Evolutionary conservation across 2,113 vertebrate genomes (phyloP), one percentile per base, ranked within the genome.

Genomic region (Chitala chitala): DNA sequence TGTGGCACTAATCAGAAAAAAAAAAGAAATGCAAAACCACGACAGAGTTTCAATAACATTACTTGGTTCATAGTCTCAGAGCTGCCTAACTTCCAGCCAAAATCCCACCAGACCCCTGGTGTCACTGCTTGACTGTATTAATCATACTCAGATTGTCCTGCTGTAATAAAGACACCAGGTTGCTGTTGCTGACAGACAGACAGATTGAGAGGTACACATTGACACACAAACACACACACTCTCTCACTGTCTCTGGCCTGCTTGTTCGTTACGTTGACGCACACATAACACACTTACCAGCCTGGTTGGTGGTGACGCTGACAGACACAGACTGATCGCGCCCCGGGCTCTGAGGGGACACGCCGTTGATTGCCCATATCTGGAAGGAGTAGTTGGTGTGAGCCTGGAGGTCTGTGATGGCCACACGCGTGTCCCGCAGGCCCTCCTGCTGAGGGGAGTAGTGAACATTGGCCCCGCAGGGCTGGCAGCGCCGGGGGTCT

Each of bases 301-400:
- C 97, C 91, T 99, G 97, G 87, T 99, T 99, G 73, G 96, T 98
- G 48, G 96, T 98, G 83, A 99, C 94, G 0, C 94, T 98, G 81
- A 98, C 96, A 0, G 95, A 98, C 54, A 95, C 95, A 0, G 95
- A 93, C 75, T 98, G 97, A 69, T 98, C 95, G 0, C 90, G 93
- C 70, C 90, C 94, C 0, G 95, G 95, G 72, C 93, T 96, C 61
- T 95, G 94, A 72, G 86, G 92, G 78, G 96, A 98, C 26, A 99
- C 96, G 15, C 97, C 97, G 26, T 99, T 99, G 75, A 97, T 91
- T 0, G 96, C 95, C 94, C 95, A 96, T 82, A 99, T 94, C 82
- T 98, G 94, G 69, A 99, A 99, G 24, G 96, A 98, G 87, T 99
- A 99, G 87, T 98, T 99, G 38, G 96, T 98, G 83, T 99, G 97